Evolutionary conservation across 2,888 invertebrate species (phyloP), one percentile per base, ranked within the genome.

Genomic region (Phengaris alcon): DNA sequence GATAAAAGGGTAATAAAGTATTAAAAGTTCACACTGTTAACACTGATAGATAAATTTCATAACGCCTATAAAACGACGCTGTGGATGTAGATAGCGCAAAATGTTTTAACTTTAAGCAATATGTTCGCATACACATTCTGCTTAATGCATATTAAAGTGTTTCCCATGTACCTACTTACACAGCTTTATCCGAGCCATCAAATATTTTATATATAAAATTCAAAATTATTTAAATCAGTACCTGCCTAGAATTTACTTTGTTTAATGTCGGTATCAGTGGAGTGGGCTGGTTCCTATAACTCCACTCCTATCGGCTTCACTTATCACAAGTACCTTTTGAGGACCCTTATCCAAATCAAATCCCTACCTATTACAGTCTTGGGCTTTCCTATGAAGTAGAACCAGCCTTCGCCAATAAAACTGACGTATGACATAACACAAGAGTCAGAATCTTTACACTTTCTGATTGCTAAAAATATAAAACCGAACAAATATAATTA

Each of bases 61-160:
- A 64, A 64, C 64, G 35, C 10, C 35, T 64, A 12, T 35, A 64
- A 35, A 64, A 64, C 59, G 9, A 59, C 22, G 22, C 64, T 35
- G 35, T 6, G 64, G 12, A 35, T 12, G 35, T 12, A 44, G 64
- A 64, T 64, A 64, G 35, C 12, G 64, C 64, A 64, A 44, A 64
- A 64, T 64, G 64, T 9, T 64, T 64, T 35, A 64, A 64, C 35
- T 64, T 64, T 64, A 64, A 64, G 35, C 64, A 64, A 12, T 64
- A 6, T 64, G 35, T 64, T 15, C 6, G 64, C 64, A 44, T 35
- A 44, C 44, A 35, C 7, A 35, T 35, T 64, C 64, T 64, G 12
- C 64, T 44, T 12, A 44, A 64, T 15, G 10, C 12, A 64, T 35
- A 64, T 12, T 12, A 64, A 9, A 35, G 64, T 9, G 15, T 64